Base-by-base conservation (phyloP, 2,888 invertebrate genomes). In the Zygogramma bicolorata region DNA sequence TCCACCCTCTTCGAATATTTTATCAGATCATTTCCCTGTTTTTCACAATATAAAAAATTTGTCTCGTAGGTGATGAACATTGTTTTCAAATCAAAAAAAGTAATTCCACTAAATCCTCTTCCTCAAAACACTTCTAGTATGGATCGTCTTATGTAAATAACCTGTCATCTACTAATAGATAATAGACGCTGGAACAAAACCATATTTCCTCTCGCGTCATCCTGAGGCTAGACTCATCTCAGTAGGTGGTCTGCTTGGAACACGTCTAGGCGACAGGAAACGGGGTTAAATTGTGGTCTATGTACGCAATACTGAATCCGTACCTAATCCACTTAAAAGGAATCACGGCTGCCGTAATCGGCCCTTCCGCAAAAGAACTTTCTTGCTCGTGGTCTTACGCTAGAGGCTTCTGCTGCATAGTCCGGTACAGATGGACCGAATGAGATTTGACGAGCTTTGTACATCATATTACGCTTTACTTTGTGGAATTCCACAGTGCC, bases 291-390 rank as follows among this genome's bases (percentile, higher is more conserved):
- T 71, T 68, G 71, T 34, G 69, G 68, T 53, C 69, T 38, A 65
- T 70, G 60, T 73, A 74, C 70, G 74, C 58, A 63, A 68, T 71
- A 58, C 59, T 69, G 10, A 53, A 22, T 53, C 27, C 53, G 53
- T 27, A 10, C n/a, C n/a, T 74, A 74, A 74, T 74, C 71, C 71
- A 71, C 68, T 71, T 71, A 71, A 68, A 74, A 74, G 71, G 69
- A 71, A 71, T 65, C 58, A 71, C 63, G 63, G 63, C 63, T 49
- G 62, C 57, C 60, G 67, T 68, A 65, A 68, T 72, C 68, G 65
- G n/a, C 65, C 58, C 68, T 66, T 70, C 58, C 62, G 74, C 58
- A 68, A 57, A 67, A 42, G 69, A 53, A 53, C 53, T 53, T 1
- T 53, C 53, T 53, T 53, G 25, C 22, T 53, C n/a, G 53, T 3